Conservation (phyloP, 2,113 vertebrate genomes). For the Argyrosomus japonicus region DNA sequence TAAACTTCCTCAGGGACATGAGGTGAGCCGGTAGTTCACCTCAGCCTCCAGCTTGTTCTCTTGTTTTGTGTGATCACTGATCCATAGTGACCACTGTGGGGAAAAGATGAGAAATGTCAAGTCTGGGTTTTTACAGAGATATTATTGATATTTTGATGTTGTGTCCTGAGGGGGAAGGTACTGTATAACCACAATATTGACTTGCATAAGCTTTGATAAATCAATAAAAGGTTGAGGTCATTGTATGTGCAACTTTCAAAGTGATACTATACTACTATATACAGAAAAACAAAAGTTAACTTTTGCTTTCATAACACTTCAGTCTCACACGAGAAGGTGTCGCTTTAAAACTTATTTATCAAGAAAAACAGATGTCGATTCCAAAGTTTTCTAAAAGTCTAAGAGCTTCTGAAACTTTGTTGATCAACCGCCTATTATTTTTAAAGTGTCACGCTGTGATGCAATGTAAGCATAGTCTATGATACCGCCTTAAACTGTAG, state of each 20-base stretch:
- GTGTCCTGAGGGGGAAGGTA: constrained; percentile 12
- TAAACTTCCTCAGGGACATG: constrained; percentile 46
- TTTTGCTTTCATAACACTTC: not conserved
- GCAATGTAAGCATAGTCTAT: not conserved
- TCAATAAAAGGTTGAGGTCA: constrained; percentile 2
- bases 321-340: not conserved
- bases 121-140: constrained; percentile 29
- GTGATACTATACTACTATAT: not conserved
- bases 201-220: constrained; percentile 19
- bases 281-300: not conserved
- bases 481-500: not conserved
- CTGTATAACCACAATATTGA: not conserved
- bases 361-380: no score
- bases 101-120: constrained; percentile 38
- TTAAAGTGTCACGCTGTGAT: not conserved
- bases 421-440: not conserved
- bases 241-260: not conserved
- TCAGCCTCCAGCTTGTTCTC: constrained; percentile 4
- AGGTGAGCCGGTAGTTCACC: constrained; percentile 49
- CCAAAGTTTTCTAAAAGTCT: no score
- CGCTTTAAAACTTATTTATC: not conserved
- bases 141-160: constrained; percentile 34
- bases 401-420: not conserved
- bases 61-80: constrained; percentile 43
- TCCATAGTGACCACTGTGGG: constrained; percentile 9